These are phyloP conservation scores for Venusia cambrica DNA, from an alignment of 2,888 invertebrate species.

Conservation along the genomic window DNA sequence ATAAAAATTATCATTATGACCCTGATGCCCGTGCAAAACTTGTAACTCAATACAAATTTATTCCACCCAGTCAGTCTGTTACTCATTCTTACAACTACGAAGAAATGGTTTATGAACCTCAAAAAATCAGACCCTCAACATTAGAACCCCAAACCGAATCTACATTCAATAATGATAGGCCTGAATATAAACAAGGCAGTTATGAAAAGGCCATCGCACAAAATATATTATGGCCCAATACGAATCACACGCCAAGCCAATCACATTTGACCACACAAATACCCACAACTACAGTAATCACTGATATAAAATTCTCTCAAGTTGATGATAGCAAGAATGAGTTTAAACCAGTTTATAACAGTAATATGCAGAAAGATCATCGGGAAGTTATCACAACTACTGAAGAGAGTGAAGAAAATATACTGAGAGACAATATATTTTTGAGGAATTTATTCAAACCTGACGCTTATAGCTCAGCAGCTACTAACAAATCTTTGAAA, in stretches of 20 bases:
- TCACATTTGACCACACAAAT: slow-evolving; percentile 31
- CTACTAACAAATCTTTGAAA: slow-evolving; percentile 33
- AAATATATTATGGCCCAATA: slow-evolving; percentile 23
- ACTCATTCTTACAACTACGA: slow-evolving; percentile 59
- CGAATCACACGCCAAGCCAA: slow-evolving; percentile 30
- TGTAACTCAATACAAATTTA: slow-evolving; percentile 49
- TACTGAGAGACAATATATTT: slow-evolving; percentile 61
- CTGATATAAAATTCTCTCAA: slow-evolving; percentile 38
- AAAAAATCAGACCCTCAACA: slow-evolving; percentile 28
- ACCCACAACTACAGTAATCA: slow-evolving; percentile 28
- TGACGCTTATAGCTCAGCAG: slow-evolving; percentile 33
- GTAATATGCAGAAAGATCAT: slow-evolving; percentile 25
- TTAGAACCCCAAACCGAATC: slow-evolving; percentile 22
- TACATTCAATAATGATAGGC: slow-evolving; percentile 1
- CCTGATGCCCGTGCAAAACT: slow-evolving; percentile 39
- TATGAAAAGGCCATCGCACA: slow-evolving; percentile 13
- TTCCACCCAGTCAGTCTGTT: slow-evolving; percentile 50
- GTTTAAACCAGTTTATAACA: slow-evolving; percentile 44
- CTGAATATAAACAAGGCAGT: slow-evolving; percentile 14
- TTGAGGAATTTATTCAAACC: slow-evolving; percentile 54
- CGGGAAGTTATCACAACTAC: slow-evolving; percentile 35
- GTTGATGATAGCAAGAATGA: slow-evolving; percentile 37
- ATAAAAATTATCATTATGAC: slow-evolving; percentile 17
- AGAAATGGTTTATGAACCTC: slow-evolving; percentile 35
- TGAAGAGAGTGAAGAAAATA: slow-evolving; percentile 41